A percentile compares a stretch with the other conserved stretches of the same genome.
phyloP scores from a whole-genome alignment of 2,113 vertebrate species.

The Plectropomus leopardus region DNA sequence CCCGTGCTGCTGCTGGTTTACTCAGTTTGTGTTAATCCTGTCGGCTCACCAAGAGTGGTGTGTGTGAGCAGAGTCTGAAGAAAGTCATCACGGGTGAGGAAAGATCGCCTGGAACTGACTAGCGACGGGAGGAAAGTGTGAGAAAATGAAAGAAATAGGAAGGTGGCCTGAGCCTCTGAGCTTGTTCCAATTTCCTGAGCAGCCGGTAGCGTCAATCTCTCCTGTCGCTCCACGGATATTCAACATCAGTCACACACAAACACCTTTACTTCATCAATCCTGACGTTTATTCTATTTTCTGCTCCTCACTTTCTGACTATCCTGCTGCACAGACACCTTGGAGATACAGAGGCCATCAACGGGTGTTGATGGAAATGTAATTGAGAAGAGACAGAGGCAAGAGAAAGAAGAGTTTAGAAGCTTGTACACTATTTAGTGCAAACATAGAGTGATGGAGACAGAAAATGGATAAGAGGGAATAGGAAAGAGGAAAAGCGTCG shows the following conservation, averaged over 20 bases:
- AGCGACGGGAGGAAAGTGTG: neutral
- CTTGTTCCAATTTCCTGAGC: constrained; percentile 52
- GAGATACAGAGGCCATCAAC: neutral
- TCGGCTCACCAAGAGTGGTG: neutral
- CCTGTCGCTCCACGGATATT: constrained; percentile 3
- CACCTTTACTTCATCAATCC: neutral
- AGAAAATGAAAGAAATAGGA: constrained; percentile 7
- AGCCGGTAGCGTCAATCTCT: neutral
- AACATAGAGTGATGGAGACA: neutral
- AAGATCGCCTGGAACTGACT: neutral
- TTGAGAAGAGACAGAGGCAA: neutral
- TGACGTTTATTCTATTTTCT: constrained; percentile 30
- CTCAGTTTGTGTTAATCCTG: neutral
- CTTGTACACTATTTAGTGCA: neutral
- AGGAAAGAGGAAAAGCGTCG: neutral
- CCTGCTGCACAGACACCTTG: neutral
- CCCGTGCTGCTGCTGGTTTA: neutral
- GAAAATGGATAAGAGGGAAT: neutral
- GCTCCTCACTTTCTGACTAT: neutral
- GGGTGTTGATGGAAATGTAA: neutral
- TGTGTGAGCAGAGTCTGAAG: neutral
- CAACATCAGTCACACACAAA: constrained; percentile 17
- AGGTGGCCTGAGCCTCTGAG: neutral
- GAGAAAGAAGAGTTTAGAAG: neutral
- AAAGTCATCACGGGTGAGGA: neutral